phyloP scores from a whole-genome alignment of 2,113 vertebrate species.

The Dipodomys ordii region DNA sequence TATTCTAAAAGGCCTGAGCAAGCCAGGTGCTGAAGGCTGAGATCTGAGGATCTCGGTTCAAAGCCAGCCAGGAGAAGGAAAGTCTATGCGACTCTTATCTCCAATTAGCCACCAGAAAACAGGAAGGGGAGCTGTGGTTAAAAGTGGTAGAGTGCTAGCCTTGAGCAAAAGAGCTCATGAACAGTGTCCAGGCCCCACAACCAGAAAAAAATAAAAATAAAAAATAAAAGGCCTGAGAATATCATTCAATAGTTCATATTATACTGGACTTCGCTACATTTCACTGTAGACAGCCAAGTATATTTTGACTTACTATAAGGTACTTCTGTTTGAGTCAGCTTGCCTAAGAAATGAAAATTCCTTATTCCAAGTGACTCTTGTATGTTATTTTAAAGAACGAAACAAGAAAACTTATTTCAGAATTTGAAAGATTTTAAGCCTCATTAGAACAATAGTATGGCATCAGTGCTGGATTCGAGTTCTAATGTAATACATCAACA shows the following conservation, averaged over 20 bases:
- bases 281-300: background rate
- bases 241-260: background rate
- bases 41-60: no score
- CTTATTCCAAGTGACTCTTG: constrained; percentile 9
- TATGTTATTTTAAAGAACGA: constrained; percentile 13
- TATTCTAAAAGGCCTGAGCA: constrained; percentile 89
- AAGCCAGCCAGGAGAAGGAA: no score
- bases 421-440: constrained; percentile 38
- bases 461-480: background rate
- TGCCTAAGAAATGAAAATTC: constrained; percentile 44
- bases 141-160: no score
- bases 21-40: no score
- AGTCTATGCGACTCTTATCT: no score
- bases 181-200: no score
- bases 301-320: constrained; percentile 51
- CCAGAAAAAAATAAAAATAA: no score
- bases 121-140: no score
- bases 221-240: no score
- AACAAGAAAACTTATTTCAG: constrained; percentile 44
- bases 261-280: background rate
- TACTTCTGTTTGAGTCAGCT: constrained; percentile 36
- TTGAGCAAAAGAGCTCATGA: no score
- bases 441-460: constrained; percentile 30
- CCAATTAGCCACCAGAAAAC: no score
- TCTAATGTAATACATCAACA: constrained; percentile 18